Percentiles rank a stretch among this genome's conserved stretches.
phyloP scores from a whole-genome alignment of 1,140 invertebrate species.

The Xylocopa sonorina region DNA sequence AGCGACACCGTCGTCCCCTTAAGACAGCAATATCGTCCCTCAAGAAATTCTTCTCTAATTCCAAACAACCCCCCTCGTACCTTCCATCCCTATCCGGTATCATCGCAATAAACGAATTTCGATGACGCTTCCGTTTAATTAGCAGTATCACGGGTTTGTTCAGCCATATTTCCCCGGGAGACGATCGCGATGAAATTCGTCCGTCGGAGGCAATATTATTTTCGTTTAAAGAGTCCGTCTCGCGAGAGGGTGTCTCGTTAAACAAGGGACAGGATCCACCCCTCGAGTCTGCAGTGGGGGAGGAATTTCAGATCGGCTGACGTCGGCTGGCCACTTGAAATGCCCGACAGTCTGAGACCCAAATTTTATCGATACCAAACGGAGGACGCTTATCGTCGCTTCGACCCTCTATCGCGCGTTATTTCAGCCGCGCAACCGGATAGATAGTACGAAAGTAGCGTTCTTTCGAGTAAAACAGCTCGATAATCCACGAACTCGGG shows the following conservation, averaged over 20 bases:
- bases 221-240: slow-evolving; percentile 23
- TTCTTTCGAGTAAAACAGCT: slow-evolving; percentile 31
- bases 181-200: not conserved
- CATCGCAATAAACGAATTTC: slow-evolving; percentile 32
- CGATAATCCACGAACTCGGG: slow-evolving; percentile 53
- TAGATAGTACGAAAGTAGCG: slow-evolving; percentile 51
- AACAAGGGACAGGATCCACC: slow-evolving; percentile 21
- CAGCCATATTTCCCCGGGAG: not conserved
- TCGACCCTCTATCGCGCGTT: not conserved
- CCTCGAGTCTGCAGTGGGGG: not conserved
- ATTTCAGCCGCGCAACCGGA: slow-evolving; percentile 6
- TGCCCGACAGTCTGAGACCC: slow-evolving; percentile 46
- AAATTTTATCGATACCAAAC: slow-evolving; percentile 50
- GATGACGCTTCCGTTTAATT: slow-evolving; percentile 36
- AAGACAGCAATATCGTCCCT: not conserved
- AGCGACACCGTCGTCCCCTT: not conserved
- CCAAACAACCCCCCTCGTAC: not conserved
- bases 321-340: slow-evolving; percentile 31
- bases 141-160: slow-evolving; percentile 31
- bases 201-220: slow-evolving; percentile 35
- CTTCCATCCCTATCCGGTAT: too few species aligned
- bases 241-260: slow-evolving; percentile 32
- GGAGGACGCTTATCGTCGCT: slow-evolving; percentile 41
- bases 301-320: slow-evolving; percentile 31
- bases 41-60: not conserved